A percentile compares a stretch with the other conserved stretches of the same genome.
phyloP scores from a whole-genome alignment of 1,140 invertebrate species.

The Drosophila mayri region DNA sequence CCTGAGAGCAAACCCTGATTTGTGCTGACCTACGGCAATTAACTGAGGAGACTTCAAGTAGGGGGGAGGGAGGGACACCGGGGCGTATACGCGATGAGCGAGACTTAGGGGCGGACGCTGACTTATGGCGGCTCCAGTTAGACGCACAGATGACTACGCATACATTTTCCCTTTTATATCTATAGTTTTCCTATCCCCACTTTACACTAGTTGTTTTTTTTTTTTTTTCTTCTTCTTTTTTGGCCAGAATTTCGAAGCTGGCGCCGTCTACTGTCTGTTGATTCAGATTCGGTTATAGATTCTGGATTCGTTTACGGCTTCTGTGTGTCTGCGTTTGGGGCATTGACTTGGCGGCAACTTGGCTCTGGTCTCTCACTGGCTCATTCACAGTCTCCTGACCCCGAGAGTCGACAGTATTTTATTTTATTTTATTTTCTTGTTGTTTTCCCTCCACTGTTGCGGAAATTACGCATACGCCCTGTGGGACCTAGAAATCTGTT shows the following conservation, averaged over 20 bases:
- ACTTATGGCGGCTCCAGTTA: slow-evolving; percentile 79
- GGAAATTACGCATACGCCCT: slow-evolving; percentile 65
- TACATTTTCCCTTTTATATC: slow-evolving; percentile 20
- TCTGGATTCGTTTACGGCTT: slow-evolving; percentile 45
- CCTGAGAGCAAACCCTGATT: slow-evolving; percentile 17
- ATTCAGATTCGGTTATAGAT: slow-evolving; percentile 53
- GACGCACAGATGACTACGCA: slow-evolving; percentile 74
- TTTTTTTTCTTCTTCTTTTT: slow-evolving; percentile 25
- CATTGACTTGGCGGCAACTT: slow-evolving; percentile 56
- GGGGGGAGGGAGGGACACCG: background rate
- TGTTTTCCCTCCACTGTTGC: slow-evolving; percentile 1
- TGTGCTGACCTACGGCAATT: slow-evolving; percentile 42
- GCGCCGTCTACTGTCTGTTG: slow-evolving; percentile 53
- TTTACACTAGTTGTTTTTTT: slow-evolving; percentile 14
- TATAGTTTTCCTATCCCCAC: background rate
- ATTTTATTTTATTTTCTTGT: background rate
- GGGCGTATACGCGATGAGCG: slow-evolving; percentile 35
- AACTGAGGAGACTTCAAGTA: background rate
- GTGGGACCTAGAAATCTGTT: slow-evolving; percentile 23
- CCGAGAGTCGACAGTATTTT: slow-evolving; percentile 15
- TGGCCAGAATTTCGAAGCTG: slow-evolving; percentile 23
- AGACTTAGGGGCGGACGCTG: slow-evolving; percentile 20
- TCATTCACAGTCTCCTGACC: slow-evolving; percentile 35
- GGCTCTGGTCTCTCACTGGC: slow-evolving; percentile 28
- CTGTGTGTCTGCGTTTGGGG: slow-evolving; percentile 30